These are phyloP conservation scores for Yponomeuta cagnagella DNA, from an alignment of 2,888 invertebrate genomes.

Conservation along the genomic window DNA sequence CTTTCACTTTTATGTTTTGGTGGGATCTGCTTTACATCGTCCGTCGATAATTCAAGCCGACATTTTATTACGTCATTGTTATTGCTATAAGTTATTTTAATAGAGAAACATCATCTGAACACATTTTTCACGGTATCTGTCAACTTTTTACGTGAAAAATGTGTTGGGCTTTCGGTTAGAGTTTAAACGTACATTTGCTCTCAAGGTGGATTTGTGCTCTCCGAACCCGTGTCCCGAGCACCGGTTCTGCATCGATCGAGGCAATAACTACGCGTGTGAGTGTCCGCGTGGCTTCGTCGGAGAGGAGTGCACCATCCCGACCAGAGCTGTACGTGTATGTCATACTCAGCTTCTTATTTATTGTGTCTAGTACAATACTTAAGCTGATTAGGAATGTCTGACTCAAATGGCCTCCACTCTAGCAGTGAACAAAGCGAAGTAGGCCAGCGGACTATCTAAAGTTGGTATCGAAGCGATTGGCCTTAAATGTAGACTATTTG, in stretches of 20 bases:
- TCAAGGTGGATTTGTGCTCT: conserved; percentile 80
- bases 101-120: too few species aligned
- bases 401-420: not conserved
- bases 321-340: conserved; percentile 74
- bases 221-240: conserved; percentile 81
- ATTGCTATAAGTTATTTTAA: too few species aligned
- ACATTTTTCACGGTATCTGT: too few species aligned
- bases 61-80: too few species aligned
- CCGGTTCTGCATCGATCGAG: conserved; percentile 82
- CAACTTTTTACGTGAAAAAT: too few species aligned
- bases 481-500: not conserved
- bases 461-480: not conserved
- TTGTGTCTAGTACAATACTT: not conserved
- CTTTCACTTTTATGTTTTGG: too few species aligned
- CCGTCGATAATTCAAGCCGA: too few species aligned
- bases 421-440: not conserved
- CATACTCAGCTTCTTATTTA: not conserved
- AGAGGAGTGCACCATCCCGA: conserved; percentile 80
- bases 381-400: not conserved
- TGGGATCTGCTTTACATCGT: too few species aligned
- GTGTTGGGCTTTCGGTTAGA: not conserved
- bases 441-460: not conserved
- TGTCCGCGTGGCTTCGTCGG: conserved; percentile 83
- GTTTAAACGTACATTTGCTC: conserved; percentile 15
- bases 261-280: conserved; percentile 84